Conservation (phyloP, 1,140 invertebrate genomes). For the Dolichoris vasculosae region DNA sequence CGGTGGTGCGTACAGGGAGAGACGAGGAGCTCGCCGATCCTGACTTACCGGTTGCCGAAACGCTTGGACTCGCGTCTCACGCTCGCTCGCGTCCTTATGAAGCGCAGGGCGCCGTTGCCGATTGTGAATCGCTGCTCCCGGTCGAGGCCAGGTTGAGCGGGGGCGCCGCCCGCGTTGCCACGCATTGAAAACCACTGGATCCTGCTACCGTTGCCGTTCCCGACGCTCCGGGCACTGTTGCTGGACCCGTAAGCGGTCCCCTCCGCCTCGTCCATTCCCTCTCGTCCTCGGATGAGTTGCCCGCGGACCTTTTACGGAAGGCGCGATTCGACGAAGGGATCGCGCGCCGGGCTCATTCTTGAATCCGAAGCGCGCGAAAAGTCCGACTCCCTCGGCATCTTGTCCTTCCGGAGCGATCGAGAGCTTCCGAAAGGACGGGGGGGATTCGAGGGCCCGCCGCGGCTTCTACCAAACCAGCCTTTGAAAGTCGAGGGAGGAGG, state of each 20-base stretch:
- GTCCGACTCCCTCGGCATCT: not conserved
- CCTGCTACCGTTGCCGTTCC: not conserved
- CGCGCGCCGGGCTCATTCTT: slow-evolving; percentile 3
- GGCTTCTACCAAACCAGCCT: no score
- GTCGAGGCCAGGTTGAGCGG: not conserved
- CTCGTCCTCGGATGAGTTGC: not conserved
- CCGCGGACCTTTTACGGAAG: slow-evolving; percentile 32
- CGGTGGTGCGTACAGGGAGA: not conserved
- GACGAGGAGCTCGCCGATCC: not conserved
- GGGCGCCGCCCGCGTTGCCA: not conserved
- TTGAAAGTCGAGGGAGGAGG: no score
- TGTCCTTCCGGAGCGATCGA: no score
- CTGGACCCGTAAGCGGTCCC: not conserved
- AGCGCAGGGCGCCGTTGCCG: slow-evolving; percentile 48
- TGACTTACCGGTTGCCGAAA: slow-evolving; percentile 48
- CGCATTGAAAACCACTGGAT: slow-evolving; percentile 44
- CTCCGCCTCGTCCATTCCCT: not conserved
- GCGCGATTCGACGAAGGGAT: slow-evolving; percentile 8
- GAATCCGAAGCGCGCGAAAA: not conserved
- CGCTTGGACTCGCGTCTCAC: slow-evolving; percentile 37
- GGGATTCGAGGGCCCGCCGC: no score
- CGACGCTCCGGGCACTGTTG: not conserved
- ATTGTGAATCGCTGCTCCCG: slow-evolving; percentile 27
- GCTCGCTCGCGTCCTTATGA: slow-evolving; percentile 47
- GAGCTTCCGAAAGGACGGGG: no score